A percentile compares a stretch with the other conserved stretches of the same genome.
phyloP scores from a whole-genome alignment of 2,113 vertebrate species.

The Pterocles burchelli region DNA sequence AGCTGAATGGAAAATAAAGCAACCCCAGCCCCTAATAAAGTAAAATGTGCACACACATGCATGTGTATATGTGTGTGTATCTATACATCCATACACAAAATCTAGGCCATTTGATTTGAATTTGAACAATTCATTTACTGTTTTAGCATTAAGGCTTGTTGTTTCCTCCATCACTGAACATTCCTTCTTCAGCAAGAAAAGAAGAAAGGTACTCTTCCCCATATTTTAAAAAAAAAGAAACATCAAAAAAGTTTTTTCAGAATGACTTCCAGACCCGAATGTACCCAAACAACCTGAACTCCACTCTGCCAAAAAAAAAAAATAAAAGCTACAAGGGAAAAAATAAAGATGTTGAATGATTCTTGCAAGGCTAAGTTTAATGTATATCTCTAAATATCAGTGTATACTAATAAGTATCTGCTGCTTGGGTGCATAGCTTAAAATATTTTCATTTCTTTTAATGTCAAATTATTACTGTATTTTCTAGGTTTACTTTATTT shows the following conservation, averaged over 20 bases:
- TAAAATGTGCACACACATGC: background rate
- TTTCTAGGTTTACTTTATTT: background rate
- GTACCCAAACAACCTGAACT: background rate
- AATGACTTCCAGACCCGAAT: background rate
- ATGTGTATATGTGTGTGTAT: rapidly evolving
- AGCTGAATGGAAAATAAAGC: background rate
- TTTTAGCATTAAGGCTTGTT: background rate
- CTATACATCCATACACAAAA: background rate
- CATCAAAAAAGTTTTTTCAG: background rate
- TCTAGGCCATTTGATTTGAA: background rate
- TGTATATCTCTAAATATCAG: background rate
- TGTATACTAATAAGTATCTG: background rate
- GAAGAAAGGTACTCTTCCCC: background rate
- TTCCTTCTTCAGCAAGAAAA: background rate
- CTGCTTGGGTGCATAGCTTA: background rate
- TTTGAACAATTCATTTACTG: background rate
- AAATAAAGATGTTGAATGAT: background rate
- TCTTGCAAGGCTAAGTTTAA: background rate
- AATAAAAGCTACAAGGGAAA: background rate
- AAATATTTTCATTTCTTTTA: background rate
- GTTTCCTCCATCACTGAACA: background rate
- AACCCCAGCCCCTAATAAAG: background rate
- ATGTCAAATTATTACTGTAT: background rate
- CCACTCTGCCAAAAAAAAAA: background rate
- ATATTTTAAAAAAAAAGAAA: background rate